A percentile compares a stretch with the other conserved stretches of the same genome.
phyloP scores from a whole-genome alignment of 1,140 invertebrate species.

The Heliconius hewitsoni region DNA sequence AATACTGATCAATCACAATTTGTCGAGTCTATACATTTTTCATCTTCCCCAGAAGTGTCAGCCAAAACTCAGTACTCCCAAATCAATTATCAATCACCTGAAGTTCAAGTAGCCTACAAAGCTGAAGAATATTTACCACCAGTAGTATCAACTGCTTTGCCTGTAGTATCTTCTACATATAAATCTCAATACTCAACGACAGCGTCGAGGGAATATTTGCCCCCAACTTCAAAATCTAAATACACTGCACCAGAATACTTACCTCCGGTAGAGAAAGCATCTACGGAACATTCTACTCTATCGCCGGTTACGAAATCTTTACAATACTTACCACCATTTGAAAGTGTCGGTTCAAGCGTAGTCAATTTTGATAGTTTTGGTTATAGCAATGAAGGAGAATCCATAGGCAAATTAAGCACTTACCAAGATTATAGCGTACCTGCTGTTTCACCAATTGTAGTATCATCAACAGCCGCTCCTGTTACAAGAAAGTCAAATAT shows the following conservation, averaged over 20 bases:
- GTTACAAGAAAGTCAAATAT: conserved; percentile 66
- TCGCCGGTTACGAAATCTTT: conserved; percentile 26
- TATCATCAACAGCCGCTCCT: conserved; percentile 48
- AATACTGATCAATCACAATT: conserved; percentile 46
- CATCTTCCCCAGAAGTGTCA: conserved; percentile 45
- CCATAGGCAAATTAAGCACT: conserved; percentile 40
- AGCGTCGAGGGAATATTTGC: conserved; percentile 58
- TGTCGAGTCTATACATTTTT: conserved; percentile 55
- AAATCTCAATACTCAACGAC: conserved; percentile 53
- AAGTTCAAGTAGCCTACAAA: conserved; percentile 67
- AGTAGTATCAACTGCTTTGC: conserved; percentile 53
- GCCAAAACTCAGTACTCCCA: conserved; percentile 53
- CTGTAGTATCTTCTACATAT: conserved; percentile 61
- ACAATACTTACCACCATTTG: conserved; percentile 41
- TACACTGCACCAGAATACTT: conserved; percentile 70
- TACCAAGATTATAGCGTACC: conserved; percentile 52
- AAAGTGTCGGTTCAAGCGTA: conserved; percentile 38
- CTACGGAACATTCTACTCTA: conserved; percentile 33
- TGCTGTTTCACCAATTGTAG: conserved; percentile 30
- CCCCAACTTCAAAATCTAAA: conserved; percentile 49
- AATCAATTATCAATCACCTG: conserved; percentile 56
- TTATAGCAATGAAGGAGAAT: conserved; percentile 45
- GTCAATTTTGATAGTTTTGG: conserved; percentile 58
- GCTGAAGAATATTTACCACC: conserved; percentile 72
- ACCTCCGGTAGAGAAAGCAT: conserved; percentile 51